Base-by-base conservation (phyloP, 92 coral and sea anemone genomes). In the Zoanthus sansibaricus region DNA sequence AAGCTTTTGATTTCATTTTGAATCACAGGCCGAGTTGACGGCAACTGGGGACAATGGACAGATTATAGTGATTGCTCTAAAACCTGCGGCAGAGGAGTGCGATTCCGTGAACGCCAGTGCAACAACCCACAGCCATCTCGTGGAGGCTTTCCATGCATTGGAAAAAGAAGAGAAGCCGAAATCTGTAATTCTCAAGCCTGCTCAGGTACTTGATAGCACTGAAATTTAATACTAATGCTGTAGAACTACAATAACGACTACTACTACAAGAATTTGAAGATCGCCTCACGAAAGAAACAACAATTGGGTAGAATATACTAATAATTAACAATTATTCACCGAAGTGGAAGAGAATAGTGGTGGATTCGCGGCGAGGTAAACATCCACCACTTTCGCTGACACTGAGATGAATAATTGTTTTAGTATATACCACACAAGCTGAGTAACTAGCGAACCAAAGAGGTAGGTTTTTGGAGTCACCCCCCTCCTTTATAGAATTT, bases 31-130 rank as follows among this genome's bases (percentile, higher is more conserved):
- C 69, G 9, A 16, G n/a, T 62, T 20, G 6, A n/a, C 21, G 69
- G 69, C 6, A 62, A 18, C 30, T 62, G 69, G 69, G 69, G 69
- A 4, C 69, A n/a, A n/a, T 62, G 69, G 69, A 62, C 69, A 62
- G 0, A 31, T 1, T 62, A 4, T 20, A 62, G 69, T n/a, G 69
- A n/a, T 62, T 62, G 69, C 69, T 62, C 69, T 62, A 62, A 62
- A 62, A 62, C 69, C 69, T 62, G 69, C 6, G 32, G 69, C 25
- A 62, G 21, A 4, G 69, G 69, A 4, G 69, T 62, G 69, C 69
- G 69, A 9, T 62, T 62, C 21, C 18, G 69, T 7, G 69, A 62
- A 20, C 69, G 69, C 3, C 69, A 62, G 32, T 62, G 69, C 30
- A 62, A 62, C 69, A 62, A n/a, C 30, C 69, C 69, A 62, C 69